Base-by-base conservation (phyloP, 53 echinoderm and acorn worm genomes). In the Hippasteria phrygiana region DNA sequence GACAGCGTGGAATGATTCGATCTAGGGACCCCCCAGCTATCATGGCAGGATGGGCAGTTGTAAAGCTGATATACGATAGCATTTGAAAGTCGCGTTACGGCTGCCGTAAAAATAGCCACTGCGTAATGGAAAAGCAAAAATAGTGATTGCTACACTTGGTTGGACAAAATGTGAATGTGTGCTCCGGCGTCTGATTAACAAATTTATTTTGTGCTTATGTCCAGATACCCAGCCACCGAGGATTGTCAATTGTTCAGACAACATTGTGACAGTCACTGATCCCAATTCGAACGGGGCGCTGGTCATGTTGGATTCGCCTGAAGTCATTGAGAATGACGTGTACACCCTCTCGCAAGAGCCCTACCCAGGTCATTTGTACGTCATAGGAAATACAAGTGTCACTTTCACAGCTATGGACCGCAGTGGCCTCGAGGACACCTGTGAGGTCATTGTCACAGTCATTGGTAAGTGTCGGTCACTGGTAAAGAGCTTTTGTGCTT, bases 381-480 rank as follows among this genome's bases (percentile, higher is more conserved):
- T 80, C 1, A 6, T 69, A 7, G 91, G 91, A 4, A 47, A 36
- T 35, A 88, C 77, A 14, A 69, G 50, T 3, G 88, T 87, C 32
- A 65, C 41, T 16, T 91, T 88, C 88, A 88, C 67, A 8, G 91
- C 87, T 4, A 77, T 43, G n/a, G 91, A 91, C 35, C 63, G 27
- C 38, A 62, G 50, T 26, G 64, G 71, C 24, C 54, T 88, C 24
- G 3, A 34, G 7, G 84, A 51, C 18, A 77, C 75, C 11, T 92
- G 92, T 53, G 22, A 48, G 33, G 89, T 59, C 4, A 20, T 3
- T 1, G 59, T 59, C 59, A n/a, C 26, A 7, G 59, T 59, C 1
- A 20, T 59, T 17, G 59, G 59, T 59, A 26, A 3, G 59, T 59
- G 20, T n/a, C n/a, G n/a, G n/a, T n/a, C n/a, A n/a, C n/a, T n/a